Evolutionary conservation across 2,888 invertebrate species (phyloP).

Genomic region (Galerucella pusilla): DNA sequence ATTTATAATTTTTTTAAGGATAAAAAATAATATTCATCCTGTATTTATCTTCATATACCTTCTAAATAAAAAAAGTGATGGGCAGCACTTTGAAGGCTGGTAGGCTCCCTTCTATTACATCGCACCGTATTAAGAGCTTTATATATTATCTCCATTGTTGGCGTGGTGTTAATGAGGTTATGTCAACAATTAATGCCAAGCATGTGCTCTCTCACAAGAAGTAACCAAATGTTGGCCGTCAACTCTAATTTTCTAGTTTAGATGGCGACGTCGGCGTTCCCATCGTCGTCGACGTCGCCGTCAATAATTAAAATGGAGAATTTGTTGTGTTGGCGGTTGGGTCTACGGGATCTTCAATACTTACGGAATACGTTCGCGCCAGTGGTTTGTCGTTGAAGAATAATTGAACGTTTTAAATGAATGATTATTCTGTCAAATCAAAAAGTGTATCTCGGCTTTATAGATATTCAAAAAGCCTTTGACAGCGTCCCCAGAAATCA

Average conservation of each 20-base stretch:
- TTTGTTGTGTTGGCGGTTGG: constrained; percentile 41
- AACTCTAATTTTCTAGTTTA: constrained; percentile 52
- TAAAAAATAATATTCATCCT: neutral
- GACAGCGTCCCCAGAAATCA: no score
- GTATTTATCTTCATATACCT: neutral
- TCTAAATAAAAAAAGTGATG: constrained; percentile 26
- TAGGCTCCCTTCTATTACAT: constrained; percentile 44
- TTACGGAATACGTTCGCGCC: constrained; percentile 10
- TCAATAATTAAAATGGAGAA: constrained; percentile 57
- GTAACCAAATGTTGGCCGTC: constrained; percentile 58
- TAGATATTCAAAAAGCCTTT: no score
- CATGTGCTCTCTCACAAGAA: constrained; percentile 56
- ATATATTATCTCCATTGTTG: constrained; percentile 46
- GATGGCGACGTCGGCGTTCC: constrained; percentile 18
- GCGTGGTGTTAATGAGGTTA: constrained; percentile 57
- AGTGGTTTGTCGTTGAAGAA: constrained; percentile 6
- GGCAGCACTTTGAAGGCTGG: constrained; percentile 31
- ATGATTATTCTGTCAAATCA: neutral
- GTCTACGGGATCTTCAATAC: constrained; percentile 32
- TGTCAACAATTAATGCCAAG: constrained; percentile 59
- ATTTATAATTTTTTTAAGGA: no score
- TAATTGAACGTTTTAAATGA: neutral
- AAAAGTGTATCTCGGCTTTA: no score
- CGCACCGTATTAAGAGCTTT: constrained; percentile 52
- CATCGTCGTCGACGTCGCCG: constrained; percentile 45